These are phyloP conservation scores for Thyatira batis DNA, from an alignment of 2,888 invertebrate species.

Conservation along the genomic window DNA sequence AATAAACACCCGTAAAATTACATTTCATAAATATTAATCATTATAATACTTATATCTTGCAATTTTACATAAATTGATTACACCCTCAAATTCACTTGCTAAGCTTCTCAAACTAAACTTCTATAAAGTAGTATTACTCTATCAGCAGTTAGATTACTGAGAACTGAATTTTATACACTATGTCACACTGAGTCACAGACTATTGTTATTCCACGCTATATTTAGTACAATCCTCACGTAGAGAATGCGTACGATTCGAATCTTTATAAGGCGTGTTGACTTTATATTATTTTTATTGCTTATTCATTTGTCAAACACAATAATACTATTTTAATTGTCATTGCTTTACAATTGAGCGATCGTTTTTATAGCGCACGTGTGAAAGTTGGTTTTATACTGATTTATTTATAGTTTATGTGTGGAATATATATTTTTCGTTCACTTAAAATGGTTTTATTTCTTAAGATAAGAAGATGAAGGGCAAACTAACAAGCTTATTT, in stretches of 20 bases:
- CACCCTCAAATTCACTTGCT: no score
- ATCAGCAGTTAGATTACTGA: not conserved
- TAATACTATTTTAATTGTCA: not conserved
- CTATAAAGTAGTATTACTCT: no score
- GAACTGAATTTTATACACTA: not conserved
- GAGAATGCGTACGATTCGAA: not conserved
- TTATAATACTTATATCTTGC: no score
- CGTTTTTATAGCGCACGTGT: not conserved
- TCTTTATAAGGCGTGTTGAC: not conserved
- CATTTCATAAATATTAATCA: no score
- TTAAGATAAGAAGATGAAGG: no score
- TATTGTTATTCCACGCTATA: conserved; percentile 20
- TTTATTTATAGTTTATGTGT: not conserved
- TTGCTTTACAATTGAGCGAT: not conserved
- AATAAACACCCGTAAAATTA: no score
- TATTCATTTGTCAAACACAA: not conserved
- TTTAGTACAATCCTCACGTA: conserved; percentile 22
- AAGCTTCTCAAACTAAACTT: no score
- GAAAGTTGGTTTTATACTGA: not conserved
- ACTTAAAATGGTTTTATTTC: no score
- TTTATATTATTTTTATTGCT: not conserved
- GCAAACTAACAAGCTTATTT: no score
- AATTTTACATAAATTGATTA: no score
- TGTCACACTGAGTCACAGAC: conserved; percentile 2
- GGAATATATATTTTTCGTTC: no score